phyloP scores from a whole-genome alignment of 2,888 invertebrate species.

The Agrochola litura region DNA sequence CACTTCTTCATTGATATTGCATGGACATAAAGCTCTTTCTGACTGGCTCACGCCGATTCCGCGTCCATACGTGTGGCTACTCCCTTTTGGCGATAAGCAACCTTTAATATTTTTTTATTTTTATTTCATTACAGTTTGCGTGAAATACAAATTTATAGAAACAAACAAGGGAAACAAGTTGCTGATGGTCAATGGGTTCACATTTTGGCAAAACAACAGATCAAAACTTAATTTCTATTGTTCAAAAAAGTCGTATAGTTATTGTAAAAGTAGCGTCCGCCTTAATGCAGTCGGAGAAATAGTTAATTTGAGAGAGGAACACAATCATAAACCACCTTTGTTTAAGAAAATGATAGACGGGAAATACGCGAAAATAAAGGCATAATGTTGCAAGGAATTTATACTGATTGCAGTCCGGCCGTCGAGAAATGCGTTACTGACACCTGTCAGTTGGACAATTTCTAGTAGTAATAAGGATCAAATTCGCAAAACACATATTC shows the following conservation, averaged over 20 bases:
- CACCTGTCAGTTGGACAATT: too few species aligned
- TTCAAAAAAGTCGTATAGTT: slow-evolving; percentile 57
- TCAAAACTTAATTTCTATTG: slow-evolving; percentile 64
- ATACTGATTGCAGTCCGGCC: not conserved
- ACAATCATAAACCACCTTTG: slow-evolving; percentile 50
- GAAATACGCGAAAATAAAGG: slow-evolving; percentile 18
- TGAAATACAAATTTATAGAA: slow-evolving; percentile 24
- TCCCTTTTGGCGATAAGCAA: too few species aligned
- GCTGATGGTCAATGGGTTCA: slow-evolving; percentile 67
- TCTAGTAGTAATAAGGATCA: too few species aligned
- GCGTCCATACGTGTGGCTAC: not conserved
- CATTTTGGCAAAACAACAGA: slow-evolving; percentile 65
- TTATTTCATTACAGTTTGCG: slow-evolving; percentile 33
- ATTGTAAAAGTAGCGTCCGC: slow-evolving; percentile 50
- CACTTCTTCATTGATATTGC: not conserved
- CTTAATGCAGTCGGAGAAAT: slow-evolving; percentile 47
- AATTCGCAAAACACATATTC: too few species aligned
- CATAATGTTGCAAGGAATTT: not conserved
- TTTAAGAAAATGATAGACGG: slow-evolving; percentile 23
- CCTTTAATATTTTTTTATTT: not conserved
- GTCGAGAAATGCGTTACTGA: too few species aligned
- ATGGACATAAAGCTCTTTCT: not conserved
- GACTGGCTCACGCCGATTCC: not conserved
- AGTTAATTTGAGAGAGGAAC: slow-evolving; percentile 41
- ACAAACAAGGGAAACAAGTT: slow-evolving; percentile 52